Conservation (phyloP, 2,113 vertebrate genomes). For the Ploceus nigricollis region DNA sequence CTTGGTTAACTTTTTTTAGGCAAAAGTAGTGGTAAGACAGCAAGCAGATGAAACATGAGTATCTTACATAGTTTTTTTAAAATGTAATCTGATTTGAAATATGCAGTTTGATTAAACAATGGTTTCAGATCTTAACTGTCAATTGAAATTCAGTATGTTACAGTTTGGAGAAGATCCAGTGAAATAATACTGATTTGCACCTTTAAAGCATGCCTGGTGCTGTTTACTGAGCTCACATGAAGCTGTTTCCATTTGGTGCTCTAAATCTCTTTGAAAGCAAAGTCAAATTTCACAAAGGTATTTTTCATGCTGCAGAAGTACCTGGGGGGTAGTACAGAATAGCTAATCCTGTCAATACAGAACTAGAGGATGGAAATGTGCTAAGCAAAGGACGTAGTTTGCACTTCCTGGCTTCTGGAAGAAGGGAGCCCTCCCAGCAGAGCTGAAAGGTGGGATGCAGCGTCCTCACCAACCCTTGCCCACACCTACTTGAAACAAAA, state of each 20-base stretch:
- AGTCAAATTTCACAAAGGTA: background rate
- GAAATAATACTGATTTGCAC: background rate
- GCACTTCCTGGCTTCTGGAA: background rate
- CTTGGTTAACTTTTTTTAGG: background rate
- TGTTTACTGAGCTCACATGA: background rate
- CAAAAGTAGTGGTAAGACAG: background rate
- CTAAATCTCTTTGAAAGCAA: background rate
- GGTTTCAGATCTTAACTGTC: background rate
- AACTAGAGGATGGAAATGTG: background rate
- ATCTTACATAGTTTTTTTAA: background rate
- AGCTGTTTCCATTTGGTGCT: background rate
- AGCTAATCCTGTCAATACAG: background rate
- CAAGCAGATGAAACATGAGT: background rate
- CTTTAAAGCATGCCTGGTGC: background rate
- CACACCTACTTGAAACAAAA: background rate
- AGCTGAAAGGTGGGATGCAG: background rate
- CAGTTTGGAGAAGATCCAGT: background rate
- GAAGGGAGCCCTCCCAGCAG: background rate
- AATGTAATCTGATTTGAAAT: background rate
- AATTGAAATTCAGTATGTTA: background rate
- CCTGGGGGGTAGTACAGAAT: background rate
- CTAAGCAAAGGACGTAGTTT: background rate
- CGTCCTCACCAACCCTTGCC: background rate
- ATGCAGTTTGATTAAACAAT: accelerated
- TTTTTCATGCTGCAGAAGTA: background rate